Evolutionary conservation across 2,797 vertebrate genomes (phyloP).

Genomic region (Cyprinella venusta): DNA sequence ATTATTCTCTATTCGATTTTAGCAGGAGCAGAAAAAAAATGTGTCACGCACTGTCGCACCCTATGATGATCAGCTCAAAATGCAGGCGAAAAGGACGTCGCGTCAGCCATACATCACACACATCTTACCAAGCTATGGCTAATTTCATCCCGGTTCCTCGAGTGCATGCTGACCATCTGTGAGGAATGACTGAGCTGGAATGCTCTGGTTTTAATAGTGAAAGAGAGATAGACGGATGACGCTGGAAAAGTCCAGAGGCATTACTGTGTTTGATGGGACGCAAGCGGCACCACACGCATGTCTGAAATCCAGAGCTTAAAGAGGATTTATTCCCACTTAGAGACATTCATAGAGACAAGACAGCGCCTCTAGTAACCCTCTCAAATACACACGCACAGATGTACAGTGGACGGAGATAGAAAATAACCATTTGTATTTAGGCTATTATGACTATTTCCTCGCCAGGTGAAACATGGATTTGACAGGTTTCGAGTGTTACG

Average conservation of each 20-base stretch:
- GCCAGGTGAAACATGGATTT: slow-evolving; percentile 41
- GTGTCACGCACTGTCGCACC: slow-evolving; percentile 17
- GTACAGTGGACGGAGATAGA: background rate
- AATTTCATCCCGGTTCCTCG: slow-evolving; percentile 45
- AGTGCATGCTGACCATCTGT: slow-evolving; percentile 50
- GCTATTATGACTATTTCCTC: slow-evolving; percentile 47
- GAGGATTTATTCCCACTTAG: slow-evolving; percentile 51
- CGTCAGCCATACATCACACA: slow-evolving; percentile 4
- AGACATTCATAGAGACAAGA: slow-evolving; percentile 52
- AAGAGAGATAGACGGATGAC: slow-evolving; percentile 25
- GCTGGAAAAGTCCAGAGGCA: slow-evolving; percentile 22
- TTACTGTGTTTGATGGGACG: slow-evolving; percentile 47
- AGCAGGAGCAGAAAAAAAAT: background rate
- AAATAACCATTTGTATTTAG: slow-evolving; percentile 34
- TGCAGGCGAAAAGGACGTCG: background rate
- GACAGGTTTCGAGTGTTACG: slow-evolving; percentile 46
- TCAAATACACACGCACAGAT: slow-evolving; percentile 14
- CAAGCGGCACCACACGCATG: slow-evolving; percentile 43
- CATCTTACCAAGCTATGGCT: slow-evolving; percentile 19
- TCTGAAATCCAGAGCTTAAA: slow-evolving; percentile 59
- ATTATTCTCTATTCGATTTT: background rate
- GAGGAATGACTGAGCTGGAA: slow-evolving; percentile 18
- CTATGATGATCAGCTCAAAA: slow-evolving; percentile 5
- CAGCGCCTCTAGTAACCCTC: slow-evolving; percentile 35
- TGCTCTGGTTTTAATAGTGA: background rate